Percentiles rank a stretch among this genome's conserved stretches.
These are phyloP conservation scores for Neodiprion lecontei DNA, from an alignment of 1,140 invertebrate species.

Conservation along the genomic window DNA sequence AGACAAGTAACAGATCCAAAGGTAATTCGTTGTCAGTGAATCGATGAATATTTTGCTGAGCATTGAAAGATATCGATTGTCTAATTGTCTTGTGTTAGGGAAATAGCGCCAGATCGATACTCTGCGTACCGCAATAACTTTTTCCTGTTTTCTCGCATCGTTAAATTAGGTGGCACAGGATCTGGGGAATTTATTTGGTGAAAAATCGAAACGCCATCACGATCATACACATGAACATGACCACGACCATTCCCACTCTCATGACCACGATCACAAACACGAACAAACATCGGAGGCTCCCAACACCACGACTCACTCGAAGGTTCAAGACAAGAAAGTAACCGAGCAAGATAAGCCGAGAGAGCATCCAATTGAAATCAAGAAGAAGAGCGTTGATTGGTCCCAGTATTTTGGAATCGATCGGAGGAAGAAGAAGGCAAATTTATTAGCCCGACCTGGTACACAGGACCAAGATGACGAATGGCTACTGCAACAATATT, in stretches of 20 bases:
- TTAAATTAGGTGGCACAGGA: constrained; percentile 50
- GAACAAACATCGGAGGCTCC: constrained; percentile 44
- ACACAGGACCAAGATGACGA: constrained; percentile 62
- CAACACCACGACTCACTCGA: constrained; percentile 31
- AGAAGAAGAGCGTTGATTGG: constrained; percentile 85
- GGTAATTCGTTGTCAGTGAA: constrained; percentile 32
- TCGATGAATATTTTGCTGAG: not conserved
- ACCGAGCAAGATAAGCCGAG: constrained; percentile 42
- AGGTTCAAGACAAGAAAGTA: constrained; percentile 44
- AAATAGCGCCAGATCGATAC: too few relatives aligned
- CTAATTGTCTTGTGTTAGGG: not conserved
- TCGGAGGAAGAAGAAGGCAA: constrained; percentile 73
- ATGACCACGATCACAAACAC: constrained; percentile 53
- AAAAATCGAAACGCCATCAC: constrained; percentile 38
- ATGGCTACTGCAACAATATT: constrained; percentile 65
- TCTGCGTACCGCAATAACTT: too few relatives aligned
- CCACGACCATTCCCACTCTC: constrained; percentile 32
- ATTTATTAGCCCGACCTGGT: constrained; percentile 41
- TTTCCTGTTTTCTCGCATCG: not conserved
- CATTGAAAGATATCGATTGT: not conserved
- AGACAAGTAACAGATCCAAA: constrained; percentile 51
- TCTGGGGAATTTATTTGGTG: constrained; percentile 49
- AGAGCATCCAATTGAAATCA: constrained; percentile 62
- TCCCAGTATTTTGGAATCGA: constrained; percentile 85
- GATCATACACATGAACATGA: constrained; percentile 51